These are phyloP conservation scores for Dysmachus trigonus DNA, from an alignment of 2,888 invertebrate species.

Conservation along the genomic window DNA sequence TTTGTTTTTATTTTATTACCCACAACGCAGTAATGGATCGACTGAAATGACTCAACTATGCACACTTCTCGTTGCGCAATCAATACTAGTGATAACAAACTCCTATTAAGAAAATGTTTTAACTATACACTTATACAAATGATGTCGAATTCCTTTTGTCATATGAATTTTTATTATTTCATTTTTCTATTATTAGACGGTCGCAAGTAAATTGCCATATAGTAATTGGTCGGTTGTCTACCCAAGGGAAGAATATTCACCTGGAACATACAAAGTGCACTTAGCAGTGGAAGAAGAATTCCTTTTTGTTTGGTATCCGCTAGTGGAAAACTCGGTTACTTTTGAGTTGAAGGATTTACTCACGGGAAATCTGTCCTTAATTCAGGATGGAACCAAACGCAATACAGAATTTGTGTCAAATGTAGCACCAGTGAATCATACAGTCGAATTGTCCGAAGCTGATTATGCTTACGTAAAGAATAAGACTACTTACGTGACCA, in stretches of 20 bases:
- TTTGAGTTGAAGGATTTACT: constrained; percentile 70
- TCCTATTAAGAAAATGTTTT: neutral
- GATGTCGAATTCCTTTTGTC: neutral
- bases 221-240: constrained; percentile 74
- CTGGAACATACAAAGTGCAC: constrained; percentile 70
- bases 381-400: constrained; percentile 70
- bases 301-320: constrained; percentile 8
- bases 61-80: no score
- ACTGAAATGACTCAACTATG: no score
- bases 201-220: constrained; percentile 65
- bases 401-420: constrained; percentile 72
- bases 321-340: constrained; percentile 61
- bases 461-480: constrained; percentile 71
- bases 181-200: constrained; percentile 55
- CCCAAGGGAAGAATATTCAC: constrained; percentile 66
- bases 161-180: neutral
- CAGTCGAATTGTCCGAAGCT: constrained; percentile 68
- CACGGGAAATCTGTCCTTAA: constrained; percentile 73
- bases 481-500: constrained; percentile 68
- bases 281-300: constrained; percentile 64
- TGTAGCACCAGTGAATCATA: constrained; percentile 68
- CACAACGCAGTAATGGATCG: no score
- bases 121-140: neutral
- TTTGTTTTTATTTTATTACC: no score
- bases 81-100: neutral